Evolutionary conservation across 2,113 vertebrate species (phyloP).

Genomic region (Platichthys stellatus): DNA sequence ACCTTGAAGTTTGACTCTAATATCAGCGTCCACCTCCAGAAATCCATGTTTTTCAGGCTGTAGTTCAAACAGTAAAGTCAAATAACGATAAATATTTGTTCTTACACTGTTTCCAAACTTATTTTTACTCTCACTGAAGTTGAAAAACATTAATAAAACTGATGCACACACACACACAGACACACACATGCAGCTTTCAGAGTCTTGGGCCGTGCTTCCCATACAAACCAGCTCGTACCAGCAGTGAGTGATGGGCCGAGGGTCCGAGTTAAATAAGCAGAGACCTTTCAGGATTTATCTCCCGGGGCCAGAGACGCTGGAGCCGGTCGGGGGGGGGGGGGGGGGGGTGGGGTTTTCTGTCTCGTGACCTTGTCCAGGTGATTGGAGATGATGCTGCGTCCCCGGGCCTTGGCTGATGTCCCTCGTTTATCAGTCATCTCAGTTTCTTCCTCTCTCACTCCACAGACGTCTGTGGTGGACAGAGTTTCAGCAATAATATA

Average conservation of each 20-base stretch:
- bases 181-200: too few species aligned
- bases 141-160: too few species aligned
- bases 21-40: too few species aligned
- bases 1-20: too few species aligned
- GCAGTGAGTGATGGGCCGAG: constrained; percentile 43
- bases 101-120: too few species aligned
- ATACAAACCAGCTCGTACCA: neutral
- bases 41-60: too few species aligned
- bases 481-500: neutral
- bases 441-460: neutral
- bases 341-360: constrained; percentile 40
- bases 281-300: constrained; percentile 46
- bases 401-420: constrained; percentile 13
- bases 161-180: too few species aligned
- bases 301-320: constrained; percentile 26
- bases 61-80: too few species aligned
- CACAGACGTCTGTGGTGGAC: neutral
- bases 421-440: constrained; percentile 7
- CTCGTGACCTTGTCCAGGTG: constrained; percentile 59
- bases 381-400: constrained; percentile 27
- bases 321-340: constrained; percentile 17
- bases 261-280: constrained; percentile 42
- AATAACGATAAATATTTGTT: too few species aligned
- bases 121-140: too few species aligned
- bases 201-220: neutral